Evolutionary conservation across 2,797 vertebrate genomes (phyloP).

Genomic region (Macroramphosus scolopax): DNA sequence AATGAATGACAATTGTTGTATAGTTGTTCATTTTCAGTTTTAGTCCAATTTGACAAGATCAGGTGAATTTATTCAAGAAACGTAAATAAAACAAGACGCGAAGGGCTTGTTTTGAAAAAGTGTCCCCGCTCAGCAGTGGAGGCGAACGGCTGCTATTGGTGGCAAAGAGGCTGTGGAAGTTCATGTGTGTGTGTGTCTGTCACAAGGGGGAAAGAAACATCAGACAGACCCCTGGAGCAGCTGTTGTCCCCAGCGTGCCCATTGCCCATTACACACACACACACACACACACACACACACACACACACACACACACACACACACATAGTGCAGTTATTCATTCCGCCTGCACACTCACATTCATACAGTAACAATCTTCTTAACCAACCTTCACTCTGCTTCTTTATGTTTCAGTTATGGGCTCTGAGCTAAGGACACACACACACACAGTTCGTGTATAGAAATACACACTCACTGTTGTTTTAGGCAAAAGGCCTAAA

Average conservation of each 20-base stretch:
- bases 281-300: background rate
- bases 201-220: constrained; percentile 24
- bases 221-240: constrained; percentile 60
- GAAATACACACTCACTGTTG: constrained; percentile 3
- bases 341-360: constrained; percentile 15
- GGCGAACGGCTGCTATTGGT: constrained; percentile 25
- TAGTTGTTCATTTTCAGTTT: constrained; percentile 38
- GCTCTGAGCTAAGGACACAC: constrained; percentile 5
- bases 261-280: background rate
- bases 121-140: constrained; percentile 27
- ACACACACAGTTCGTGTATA: constrained; percentile 3
- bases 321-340: constrained; percentile 4
- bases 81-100: constrained; percentile 16
- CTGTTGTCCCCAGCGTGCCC: constrained; percentile 51
- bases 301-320: background rate
- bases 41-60: constrained; percentile 29
- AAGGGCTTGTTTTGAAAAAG: constrained; percentile 23
- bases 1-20: background rate
- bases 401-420: constrained; percentile 9
- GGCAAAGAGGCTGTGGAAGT: constrained; percentile 12
- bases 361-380: background rate
- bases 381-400: constrained; percentile 10
- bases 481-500: background rate
- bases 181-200: constrained; percentile 26
- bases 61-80: constrained; percentile 29